These are phyloP conservation scores for Tachycineta bicolor DNA, from an alignment of 2,113 vertebrate species.

Conservation along the genomic window DNA sequence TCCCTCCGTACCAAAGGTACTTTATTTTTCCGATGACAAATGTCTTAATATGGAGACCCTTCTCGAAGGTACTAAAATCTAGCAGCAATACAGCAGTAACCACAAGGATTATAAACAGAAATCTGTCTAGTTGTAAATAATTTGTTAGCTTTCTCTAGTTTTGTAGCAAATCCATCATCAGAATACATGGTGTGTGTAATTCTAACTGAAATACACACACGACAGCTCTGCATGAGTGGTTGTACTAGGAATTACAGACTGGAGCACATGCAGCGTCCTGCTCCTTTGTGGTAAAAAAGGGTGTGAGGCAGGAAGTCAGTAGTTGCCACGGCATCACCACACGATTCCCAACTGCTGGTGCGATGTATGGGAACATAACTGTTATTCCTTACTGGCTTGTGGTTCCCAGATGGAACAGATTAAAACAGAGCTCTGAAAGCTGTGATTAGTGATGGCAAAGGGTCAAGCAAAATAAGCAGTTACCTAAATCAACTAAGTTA, in stretches of 20 bases:
- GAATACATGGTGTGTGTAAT: background rate
- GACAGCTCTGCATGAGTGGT: background rate
- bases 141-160: background rate
- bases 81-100: background rate
- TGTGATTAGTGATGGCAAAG: background rate
- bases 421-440: background rate
- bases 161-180: background rate
- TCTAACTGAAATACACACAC: background rate
- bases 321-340: background rate
- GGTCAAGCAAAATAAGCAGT: background rate
- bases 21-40: background rate
- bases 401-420: background rate
- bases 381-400: background rate
- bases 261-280: background rate
- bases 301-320: background rate
- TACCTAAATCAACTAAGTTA: background rate
- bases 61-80: background rate
- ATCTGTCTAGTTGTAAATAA: background rate
- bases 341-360: background rate
- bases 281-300: background rate
- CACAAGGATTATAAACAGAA: background rate
- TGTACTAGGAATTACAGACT: background rate
- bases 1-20: background rate
- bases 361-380: background rate
- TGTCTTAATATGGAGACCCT: background rate